A percentile compares a stretch with the other conserved stretches of the same genome.
Evolutionary conservation across 2,113 vertebrate species (phyloP).

Genomic region (Oncorhynchus gorbuscha): DNA sequence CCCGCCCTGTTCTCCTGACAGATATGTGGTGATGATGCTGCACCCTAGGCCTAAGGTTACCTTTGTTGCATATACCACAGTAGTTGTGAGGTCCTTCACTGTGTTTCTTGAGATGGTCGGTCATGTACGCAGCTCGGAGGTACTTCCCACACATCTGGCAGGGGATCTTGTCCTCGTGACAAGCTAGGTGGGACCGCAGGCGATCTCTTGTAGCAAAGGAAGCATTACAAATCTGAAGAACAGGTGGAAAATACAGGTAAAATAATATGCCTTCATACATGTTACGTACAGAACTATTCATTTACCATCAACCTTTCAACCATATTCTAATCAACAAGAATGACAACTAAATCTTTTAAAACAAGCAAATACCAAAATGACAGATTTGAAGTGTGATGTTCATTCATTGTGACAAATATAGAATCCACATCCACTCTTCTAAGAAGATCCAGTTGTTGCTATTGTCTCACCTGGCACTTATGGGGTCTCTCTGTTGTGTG

Average conservation of each 20-base stretch:
- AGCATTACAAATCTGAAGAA: constrained; percentile 91
- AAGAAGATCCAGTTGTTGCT: not conserved
- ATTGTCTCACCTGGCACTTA: constrained; percentile 96
- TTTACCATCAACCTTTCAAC: not conserved
- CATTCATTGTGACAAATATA: not conserved
- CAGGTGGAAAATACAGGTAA: not conserved
- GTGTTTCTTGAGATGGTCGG: constrained; percentile 98
- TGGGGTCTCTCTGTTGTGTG: constrained; percentile 98
- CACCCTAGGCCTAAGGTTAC: constrained; percentile 69
- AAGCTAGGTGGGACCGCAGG: constrained; percentile 94
- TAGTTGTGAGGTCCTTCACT: constrained; percentile 98
- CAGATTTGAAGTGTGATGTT: not conserved
- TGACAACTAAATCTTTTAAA: not conserved
- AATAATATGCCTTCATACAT: not conserved
- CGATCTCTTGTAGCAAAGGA: constrained; percentile 98
- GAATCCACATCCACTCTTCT: not conserved
- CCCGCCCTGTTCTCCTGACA: not conserved
- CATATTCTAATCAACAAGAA: not conserved
- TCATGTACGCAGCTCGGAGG: constrained; percentile 95
- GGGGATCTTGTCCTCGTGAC: constrained; percentile 98
- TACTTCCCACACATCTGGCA: constrained; percentile 99
- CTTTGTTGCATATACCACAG: constrained; percentile 99
- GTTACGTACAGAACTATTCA: not conserved
- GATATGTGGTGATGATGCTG: not conserved
- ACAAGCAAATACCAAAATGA: not conserved